Percentiles rank a stretch among this genome's conserved stretches.
These are phyloP conservation scores for Hippocampus zosterae DNA, from an alignment of 2,113 vertebrate genomes.

Conservation along the genomic window DNA sequence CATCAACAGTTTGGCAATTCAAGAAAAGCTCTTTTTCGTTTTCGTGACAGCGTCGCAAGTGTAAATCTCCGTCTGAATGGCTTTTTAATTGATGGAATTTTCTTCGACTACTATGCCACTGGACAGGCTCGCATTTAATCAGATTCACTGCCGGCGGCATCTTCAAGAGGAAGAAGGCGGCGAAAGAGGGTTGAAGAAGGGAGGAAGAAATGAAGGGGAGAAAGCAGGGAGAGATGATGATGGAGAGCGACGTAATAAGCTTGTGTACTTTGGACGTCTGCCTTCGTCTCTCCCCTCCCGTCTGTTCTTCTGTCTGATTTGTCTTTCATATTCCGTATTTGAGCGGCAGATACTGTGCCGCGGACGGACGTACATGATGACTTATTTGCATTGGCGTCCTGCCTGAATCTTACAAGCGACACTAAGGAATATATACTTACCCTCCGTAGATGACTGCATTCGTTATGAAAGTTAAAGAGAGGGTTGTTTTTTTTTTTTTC, in stretches of 20 bases:
- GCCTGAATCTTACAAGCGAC: background rate
- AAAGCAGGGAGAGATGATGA: slow-evolving; percentile 49
- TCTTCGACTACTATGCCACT: slow-evolving; percentile 22
- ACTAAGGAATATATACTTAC: background rate
- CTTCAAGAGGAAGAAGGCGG: slow-evolving; percentile 57
- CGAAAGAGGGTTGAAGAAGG: slow-evolving; percentile 38
- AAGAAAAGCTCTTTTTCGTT: background rate
- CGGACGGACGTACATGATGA: background rate
- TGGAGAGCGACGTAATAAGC: slow-evolving; percentile 56
- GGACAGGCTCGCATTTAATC: slow-evolving; percentile 57
- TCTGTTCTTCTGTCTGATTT: slow-evolving; percentile 6
- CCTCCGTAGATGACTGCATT: no score
- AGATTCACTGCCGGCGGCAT: slow-evolving; percentile 52
- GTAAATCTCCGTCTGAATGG: background rate
- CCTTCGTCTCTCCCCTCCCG: slow-evolving; percentile 4
- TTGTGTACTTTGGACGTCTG: slow-evolving; percentile 43
- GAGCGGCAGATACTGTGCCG: background rate
- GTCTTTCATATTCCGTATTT: background rate
- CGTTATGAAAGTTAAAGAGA: background rate
- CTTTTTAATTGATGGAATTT: slow-evolving; percentile 17
- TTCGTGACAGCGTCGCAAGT: background rate
- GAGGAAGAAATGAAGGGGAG: slow-evolving; percentile 36
- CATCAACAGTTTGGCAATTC: background rate
- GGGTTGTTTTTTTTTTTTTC: no score
- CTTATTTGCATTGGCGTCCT: slow-evolving; percentile 4